phyloP scores from a whole-genome alignment of 2,113 vertebrate genomes.

The Ahaetulla prasina region DNA sequence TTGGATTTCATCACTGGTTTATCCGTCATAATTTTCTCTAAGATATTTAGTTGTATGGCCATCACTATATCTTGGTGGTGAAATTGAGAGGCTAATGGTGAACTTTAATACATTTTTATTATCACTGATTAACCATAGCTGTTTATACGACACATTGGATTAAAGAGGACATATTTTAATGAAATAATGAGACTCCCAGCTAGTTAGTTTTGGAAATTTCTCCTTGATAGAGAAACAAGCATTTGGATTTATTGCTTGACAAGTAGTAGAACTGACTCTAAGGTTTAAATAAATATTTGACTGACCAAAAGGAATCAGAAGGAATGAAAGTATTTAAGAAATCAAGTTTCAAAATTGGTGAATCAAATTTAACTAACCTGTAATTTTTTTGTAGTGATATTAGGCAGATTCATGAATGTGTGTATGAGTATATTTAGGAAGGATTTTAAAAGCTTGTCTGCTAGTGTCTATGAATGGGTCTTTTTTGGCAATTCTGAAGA shows the following conservation, averaged over 20 bases:
- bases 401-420: neutral
- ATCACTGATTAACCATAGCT: neutral
- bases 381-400: neutral
- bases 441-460: neutral
- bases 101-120: neutral
- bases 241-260: neutral
- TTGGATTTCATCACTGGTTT: too few relatives aligned
- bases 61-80: neutral
- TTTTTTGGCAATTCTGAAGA: neutral
- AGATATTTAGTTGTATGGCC: neutral
- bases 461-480: neutral
- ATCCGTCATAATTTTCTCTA: neutral
- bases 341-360: neutral
- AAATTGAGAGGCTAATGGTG: neutral
- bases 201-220: neutral
- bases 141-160: neutral
- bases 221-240: neutral
- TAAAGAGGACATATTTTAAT: neutral
- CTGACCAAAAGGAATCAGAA: neutral
- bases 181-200: neutral
- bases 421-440: neutral
- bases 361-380: neutral
- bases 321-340: rapidly evolving
- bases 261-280: neutral
- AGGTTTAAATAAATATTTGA: neutral